Evolutionary conservation across 2,797 vertebrate genomes (phyloP).

Genomic region (Remorina albescens): DNA sequence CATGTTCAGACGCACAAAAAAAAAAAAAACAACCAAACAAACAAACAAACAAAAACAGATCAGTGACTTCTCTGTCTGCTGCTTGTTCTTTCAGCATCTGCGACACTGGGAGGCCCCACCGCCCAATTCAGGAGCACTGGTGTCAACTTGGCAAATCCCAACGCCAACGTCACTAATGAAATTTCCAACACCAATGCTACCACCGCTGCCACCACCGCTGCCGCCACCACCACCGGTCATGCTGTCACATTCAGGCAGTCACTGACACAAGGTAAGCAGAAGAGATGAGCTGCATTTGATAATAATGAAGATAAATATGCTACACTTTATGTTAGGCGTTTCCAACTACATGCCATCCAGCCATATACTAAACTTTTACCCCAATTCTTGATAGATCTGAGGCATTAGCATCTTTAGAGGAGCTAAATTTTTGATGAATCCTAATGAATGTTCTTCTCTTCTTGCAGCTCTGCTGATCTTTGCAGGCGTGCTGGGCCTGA

Average conservation of each 20-base stretch:
- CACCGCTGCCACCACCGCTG: fast-evolving
- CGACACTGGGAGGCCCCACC: fast-evolving
- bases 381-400: not conserved
- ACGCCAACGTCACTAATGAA: not conserved
- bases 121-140: fast-evolving
- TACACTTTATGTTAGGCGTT: too few relatives aligned
- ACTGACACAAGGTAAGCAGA: constrained; percentile 43
- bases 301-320: too few relatives aligned
- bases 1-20: too few relatives aligned
- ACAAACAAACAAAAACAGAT: too few relatives aligned
- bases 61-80: not conserved
- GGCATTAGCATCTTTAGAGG: not conserved
- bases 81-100: constrained; percentile 20
- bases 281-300: not conserved
- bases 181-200: fast-evolving
- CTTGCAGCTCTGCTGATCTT: constrained; percentile 57
- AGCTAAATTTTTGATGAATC: not conserved
- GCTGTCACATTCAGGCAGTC: constrained; percentile 34
- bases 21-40: too few relatives aligned
- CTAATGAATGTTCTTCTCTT: not conserved
- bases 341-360: too few relatives aligned
- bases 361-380: too few relatives aligned
- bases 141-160: constrained; percentile 11
- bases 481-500: constrained; percentile 35
- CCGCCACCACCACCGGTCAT: fast-evolving